phyloP scores from a whole-genome alignment of 2,888 invertebrate species.

The Mythimna albipuncta region DNA sequence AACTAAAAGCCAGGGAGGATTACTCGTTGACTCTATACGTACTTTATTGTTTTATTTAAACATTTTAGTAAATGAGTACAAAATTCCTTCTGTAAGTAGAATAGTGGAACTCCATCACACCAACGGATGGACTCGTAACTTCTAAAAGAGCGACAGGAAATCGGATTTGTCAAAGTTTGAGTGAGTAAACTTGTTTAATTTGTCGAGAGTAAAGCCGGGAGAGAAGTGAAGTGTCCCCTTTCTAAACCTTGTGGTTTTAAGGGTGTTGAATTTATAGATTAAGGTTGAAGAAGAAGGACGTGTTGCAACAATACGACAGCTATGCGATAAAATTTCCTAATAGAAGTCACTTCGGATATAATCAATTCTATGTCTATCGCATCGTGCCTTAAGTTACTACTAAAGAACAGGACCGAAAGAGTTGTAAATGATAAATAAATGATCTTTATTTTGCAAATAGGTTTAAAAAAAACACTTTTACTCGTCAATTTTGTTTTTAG shows the following conservation, averaged over 20 bases:
- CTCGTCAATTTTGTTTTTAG: too few species aligned
- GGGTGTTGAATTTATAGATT: slow-evolving; percentile 11
- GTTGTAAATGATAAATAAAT: too few species aligned
- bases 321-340: neutral
- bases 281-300: neutral
- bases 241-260: slow-evolving; percentile 33
- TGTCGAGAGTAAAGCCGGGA: slow-evolving; percentile 50
- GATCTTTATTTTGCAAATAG: too few species aligned
- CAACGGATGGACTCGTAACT: slow-evolving; percentile 56
- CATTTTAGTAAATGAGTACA: neutral
- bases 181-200: slow-evolving; percentile 64
- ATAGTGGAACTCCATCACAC: slow-evolving; percentile 45
- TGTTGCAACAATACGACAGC: neutral
- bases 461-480: too few species aligned
- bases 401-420: too few species aligned
- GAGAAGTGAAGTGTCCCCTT: slow-evolving; percentile 44
- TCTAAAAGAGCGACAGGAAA: slow-evolving; percentile 63
- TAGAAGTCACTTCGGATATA: neutral
- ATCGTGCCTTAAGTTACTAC: neutral
- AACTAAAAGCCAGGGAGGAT: too few species aligned
- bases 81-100: slow-evolving; percentile 21
- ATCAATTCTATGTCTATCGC: neutral
- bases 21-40: too few species aligned
- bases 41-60: neutral
- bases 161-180: slow-evolving; percentile 65